Conservation (phyloP, 1,140 invertebrate genomes). For the Tetragnatha versicolor region DNA sequence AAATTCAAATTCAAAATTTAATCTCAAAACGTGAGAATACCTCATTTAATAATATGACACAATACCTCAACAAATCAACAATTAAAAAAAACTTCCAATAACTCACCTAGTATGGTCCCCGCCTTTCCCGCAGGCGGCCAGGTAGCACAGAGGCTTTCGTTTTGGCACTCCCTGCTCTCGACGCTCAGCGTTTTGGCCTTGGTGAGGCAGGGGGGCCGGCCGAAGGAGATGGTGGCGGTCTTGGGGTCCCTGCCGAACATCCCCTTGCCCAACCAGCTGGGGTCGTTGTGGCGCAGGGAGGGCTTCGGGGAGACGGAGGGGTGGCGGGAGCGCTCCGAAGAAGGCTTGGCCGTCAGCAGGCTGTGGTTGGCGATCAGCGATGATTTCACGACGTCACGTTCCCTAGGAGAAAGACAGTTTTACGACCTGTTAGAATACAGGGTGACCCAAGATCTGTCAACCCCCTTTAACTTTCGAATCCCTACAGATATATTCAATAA, state of each 20-base stretch:
- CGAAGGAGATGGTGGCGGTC: neutral
- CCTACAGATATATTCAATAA: too few species aligned
- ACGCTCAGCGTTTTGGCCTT: conserved; percentile 53
- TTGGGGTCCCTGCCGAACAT: neutral
- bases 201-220: conserved; percentile 9
- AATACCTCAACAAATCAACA: too few species aligned
- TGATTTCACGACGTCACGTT: conserved; percentile 21
- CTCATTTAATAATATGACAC: too few species aligned
- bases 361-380: conserved; percentile 9
- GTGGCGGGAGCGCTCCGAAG: neutral
- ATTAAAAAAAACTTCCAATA: too few species aligned
- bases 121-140: conserved; percentile 48
- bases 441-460: neutral
- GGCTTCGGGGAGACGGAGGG: conserved; percentile 19
- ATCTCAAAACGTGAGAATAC: too few species aligned
- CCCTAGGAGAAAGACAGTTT: neutral
- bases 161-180: conserved; percentile 27
- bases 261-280: conserved; percentile 7
- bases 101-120: conserved; percentile 36
- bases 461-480: too few species aligned
- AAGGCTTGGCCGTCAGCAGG: too few species aligned
- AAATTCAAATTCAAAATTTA: too few species aligned
- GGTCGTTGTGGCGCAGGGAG: conserved; percentile 4
- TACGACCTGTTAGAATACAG: too few species aligned
- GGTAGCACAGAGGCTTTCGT: conserved; percentile 49